A percentile compares a stretch with the other conserved stretches of the same genome.
Evolutionary conservation across 2,797 vertebrate species (phyloP).

Genomic region (Sebastes itinus): DNA sequence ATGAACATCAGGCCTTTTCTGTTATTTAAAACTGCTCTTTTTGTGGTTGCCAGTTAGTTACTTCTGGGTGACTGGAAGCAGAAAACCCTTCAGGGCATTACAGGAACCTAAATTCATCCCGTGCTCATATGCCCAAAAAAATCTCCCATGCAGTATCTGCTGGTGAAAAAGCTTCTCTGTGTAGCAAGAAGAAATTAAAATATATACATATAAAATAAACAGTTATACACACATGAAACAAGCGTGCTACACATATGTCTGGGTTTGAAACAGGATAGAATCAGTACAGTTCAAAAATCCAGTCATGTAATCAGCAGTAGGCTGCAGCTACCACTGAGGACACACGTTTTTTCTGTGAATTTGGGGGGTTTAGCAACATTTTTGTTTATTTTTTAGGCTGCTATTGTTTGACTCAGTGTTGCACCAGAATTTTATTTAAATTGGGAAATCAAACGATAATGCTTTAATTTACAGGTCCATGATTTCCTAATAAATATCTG

Average conservation of each 20-base stretch:
- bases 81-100: constrained; percentile 61
- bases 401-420: not conserved
- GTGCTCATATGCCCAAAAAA: constrained; percentile 39
- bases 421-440: not conserved
- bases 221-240: not conserved
- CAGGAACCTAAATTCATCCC: constrained; percentile 56
- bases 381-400: not conserved
- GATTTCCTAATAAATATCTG: not conserved
- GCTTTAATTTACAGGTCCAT: not conserved
- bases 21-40: constrained; percentile 59
- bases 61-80: constrained; percentile 67
- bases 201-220: not conserved
- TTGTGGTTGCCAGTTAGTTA: constrained; percentile 61
- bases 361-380: not conserved
- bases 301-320: not conserved
- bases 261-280: not conserved
- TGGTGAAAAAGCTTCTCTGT: constrained; percentile 7
- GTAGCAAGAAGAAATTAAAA: constrained; percentile 5
- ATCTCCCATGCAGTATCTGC: constrained; percentile 43
- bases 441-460: not conserved
- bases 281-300: not conserved
- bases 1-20: constrained; percentile 45
- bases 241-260: not conserved
- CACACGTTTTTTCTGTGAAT: not conserved
- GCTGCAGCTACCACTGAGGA: not conserved